phyloP scores from a whole-genome alignment of 2,113 vertebrate genomes.

The Brevimyrus niger region DNA sequence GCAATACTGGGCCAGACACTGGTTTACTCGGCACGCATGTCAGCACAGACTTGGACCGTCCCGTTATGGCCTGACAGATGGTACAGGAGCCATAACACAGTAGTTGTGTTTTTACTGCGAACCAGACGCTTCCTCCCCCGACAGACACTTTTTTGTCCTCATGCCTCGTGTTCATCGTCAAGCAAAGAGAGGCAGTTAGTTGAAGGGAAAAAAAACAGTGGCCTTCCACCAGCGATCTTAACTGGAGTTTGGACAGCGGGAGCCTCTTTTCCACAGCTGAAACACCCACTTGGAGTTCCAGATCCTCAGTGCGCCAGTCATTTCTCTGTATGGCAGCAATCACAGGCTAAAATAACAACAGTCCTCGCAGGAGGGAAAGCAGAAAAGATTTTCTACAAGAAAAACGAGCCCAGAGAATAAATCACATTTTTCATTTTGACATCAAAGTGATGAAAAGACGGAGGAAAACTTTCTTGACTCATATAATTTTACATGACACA shows the following conservation, averaged over 20 bases:
- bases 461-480: background rate
- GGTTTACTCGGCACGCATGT: background rate
- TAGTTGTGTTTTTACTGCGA: slow-evolving; percentile 46
- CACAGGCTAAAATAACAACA: background rate
- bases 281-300: background rate
- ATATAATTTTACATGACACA: slow-evolving; percentile 11
- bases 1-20: slow-evolving; percentile 8
- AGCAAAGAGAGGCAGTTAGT: slow-evolving; percentile 43
- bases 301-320: background rate
- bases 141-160: slow-evolving; percentile 36
- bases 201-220: background rate
- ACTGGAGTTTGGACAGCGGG: background rate
- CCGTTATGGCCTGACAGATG: background rate
- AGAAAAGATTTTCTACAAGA: background rate
- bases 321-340: background rate
- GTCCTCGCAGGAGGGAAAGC: background rate
- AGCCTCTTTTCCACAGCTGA: background rate
- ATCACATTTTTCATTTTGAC: slow-evolving; percentile 11
- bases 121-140: slow-evolving; percentile 50
- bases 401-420: background rate
- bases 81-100: slow-evolving; percentile 30
- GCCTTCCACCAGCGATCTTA: background rate
- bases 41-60: slow-evolving; percentile 28
- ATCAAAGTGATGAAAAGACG: slow-evolving; percentile 1
- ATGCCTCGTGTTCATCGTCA: background rate